Evolutionary conservation across 2,113 vertebrate species (phyloP).

Genomic region (Psophia crepitans): DNA sequence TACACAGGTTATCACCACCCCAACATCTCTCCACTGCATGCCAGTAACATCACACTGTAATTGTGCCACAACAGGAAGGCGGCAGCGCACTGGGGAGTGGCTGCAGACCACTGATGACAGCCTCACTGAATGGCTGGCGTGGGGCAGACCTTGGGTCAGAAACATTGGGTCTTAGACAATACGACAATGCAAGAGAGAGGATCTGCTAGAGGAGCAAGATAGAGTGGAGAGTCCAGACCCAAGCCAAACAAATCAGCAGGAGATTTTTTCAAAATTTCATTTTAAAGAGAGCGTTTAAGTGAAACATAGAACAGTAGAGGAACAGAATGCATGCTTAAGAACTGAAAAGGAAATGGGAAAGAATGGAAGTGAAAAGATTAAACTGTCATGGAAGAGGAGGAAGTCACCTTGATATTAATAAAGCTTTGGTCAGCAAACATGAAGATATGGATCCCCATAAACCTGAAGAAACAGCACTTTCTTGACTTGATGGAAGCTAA

Average conservation of each 20-base stretch:
- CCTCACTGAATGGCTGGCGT: not conserved
- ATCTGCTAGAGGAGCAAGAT: not conserved
- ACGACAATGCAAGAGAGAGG: not conserved
- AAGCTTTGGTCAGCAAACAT: not conserved
- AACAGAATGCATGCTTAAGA: fast-evolving
- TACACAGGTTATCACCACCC: not conserved
- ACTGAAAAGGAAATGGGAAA: not conserved
- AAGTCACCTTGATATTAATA: not conserved
- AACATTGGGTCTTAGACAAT: not conserved
- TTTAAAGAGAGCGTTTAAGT: not conserved
- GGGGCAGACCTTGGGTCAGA: not conserved
- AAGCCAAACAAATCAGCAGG: not conserved
- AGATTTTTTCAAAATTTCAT: not conserved
- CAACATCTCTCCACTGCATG: not conserved
- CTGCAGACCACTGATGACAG: not conserved
- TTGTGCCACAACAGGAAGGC: not conserved
- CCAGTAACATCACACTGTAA: not conserved
- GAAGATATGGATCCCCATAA: not conserved
- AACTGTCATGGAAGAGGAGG: not conserved
- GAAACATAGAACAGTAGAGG: not conserved
- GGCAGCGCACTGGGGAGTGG: not conserved
- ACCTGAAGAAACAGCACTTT: not conserved
- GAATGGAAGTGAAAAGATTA: not conserved
- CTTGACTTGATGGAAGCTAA: not conserved
- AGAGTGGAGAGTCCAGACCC: not conserved